Percentiles rank a stretch among this genome's conserved stretches.
These are phyloP conservation scores for Deroplatys truncata DNA, from an alignment of 2,888 invertebrate species.

Conservation along the genomic window DNA sequence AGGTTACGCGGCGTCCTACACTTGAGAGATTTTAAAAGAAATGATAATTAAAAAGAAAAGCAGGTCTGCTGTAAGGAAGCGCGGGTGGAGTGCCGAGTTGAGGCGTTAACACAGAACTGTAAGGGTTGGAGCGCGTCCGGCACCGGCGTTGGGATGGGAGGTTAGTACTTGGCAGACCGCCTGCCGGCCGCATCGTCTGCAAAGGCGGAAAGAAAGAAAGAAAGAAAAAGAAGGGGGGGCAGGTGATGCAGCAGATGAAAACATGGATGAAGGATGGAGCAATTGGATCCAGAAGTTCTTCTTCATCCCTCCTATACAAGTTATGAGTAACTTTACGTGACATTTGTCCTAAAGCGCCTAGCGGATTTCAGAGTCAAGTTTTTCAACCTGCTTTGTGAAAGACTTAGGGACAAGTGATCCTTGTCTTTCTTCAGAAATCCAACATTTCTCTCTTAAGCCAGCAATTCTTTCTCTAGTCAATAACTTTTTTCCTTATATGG, in stretches of 20 bases:
- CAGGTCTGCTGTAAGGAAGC: background rate
- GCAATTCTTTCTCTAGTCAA: no score
- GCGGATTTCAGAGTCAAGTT: background rate
- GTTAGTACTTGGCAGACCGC: constrained; percentile 9
- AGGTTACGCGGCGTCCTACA: background rate
- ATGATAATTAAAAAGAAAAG: background rate
- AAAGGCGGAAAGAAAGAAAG: background rate
- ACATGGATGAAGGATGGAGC: constrained; percentile 9
- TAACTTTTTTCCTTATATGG: no score
- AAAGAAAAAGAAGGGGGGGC: background rate
- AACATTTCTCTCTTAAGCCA: no score
- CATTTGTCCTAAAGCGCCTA: background rate
- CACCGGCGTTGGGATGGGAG: background rate
- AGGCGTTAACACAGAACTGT: background rate
- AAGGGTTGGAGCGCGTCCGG: background rate
- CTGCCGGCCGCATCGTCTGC: constrained; percentile 17
- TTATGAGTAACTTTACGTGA: background rate
- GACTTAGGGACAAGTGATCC: background rate
- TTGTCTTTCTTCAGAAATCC: no score
- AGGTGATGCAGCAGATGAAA: background rate
- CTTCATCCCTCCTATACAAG: background rate
- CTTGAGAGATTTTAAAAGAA: background rate
- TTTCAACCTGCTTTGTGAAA: background rate
- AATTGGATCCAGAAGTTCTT: constrained; percentile 4
- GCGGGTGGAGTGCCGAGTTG: background rate